A percentile compares a stretch with the other conserved stretches of the same genome.
These are phyloP conservation scores for Nephrotoma flavescens DNA, from an alignment of 2,888 invertebrate genomes.

Conservation along the genomic window DNA sequence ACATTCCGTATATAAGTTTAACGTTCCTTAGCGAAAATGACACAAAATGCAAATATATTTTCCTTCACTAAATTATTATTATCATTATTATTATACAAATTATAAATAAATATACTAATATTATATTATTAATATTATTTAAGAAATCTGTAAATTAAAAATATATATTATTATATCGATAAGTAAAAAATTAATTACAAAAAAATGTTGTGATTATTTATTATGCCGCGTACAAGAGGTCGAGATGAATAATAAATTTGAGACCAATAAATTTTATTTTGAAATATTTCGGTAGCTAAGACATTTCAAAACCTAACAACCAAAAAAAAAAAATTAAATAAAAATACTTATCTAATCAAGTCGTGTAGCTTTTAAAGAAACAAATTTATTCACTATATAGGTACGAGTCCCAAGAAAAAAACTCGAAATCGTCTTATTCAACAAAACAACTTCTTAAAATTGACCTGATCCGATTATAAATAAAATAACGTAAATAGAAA, in stretches of 20 bases:
- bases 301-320: not conserved
- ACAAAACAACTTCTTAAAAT: not conserved
- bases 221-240: not conserved
- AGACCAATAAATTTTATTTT: not conserved
- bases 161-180: not conserved
- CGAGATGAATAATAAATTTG: not conserved
- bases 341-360: not conserved
- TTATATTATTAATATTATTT: not conserved
- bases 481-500: not conserved
- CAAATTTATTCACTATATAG: not conserved
- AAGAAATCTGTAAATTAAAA: not conserved
- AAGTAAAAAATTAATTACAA: not conserved
- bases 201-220: not conserved
- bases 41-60: not conserved
- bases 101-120: not conserved
- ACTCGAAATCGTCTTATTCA: not conserved
- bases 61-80: not conserved
- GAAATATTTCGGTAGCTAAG: not conserved
- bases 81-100: not conserved
- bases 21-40: not conserved
- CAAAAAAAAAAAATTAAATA: not conserved
- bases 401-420: not conserved
- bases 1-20: not conserved
- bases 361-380: not conserved
- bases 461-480: not conserved